A percentile compares a stretch with the other conserved stretches of the same genome.
Conservation (phyloP, 2,113 vertebrate species). For the Arvicanthis niloticus region DNA sequence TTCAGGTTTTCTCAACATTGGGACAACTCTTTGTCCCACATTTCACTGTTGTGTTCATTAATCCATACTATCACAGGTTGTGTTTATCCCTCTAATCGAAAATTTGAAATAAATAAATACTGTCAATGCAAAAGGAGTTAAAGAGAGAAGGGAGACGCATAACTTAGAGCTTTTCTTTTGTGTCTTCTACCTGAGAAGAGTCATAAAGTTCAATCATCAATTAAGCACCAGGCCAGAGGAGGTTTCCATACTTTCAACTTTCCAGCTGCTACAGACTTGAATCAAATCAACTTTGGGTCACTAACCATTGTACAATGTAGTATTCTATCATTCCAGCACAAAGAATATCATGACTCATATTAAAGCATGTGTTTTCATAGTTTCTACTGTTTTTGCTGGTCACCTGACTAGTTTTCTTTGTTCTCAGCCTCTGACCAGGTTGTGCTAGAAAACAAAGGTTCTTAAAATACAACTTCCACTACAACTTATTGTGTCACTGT, state of each 20-base stretch:
- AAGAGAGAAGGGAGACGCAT: neutral
- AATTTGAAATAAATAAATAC: neutral
- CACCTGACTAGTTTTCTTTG: neutral
- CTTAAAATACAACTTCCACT: neutral
- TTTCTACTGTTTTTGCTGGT: neutral
- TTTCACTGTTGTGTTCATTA: neutral
- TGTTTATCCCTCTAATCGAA: neutral
- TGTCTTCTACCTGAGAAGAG: neutral
- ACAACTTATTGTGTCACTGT: neutral
- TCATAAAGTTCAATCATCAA: neutral
- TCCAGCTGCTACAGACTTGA: too few relatives aligned
- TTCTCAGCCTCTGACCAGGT: too few relatives aligned
- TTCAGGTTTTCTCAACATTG: neutral
- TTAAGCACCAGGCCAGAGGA: neutral
- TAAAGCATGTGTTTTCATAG: neutral
- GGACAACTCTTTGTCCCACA: neutral
- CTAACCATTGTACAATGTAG: neutral
- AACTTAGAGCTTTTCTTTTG: neutral
- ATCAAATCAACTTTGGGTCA: neutral
- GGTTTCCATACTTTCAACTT: neutral
- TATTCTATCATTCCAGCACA: neutral
- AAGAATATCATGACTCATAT: neutral
- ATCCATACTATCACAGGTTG: neutral
- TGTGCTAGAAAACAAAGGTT: neutral
- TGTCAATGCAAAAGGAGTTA: neutral